Evolutionary conservation across 2,797 vertebrate genomes (phyloP), one percentile per base, ranked within the genome.

Genomic region (Propithecus deckenii): DNA sequence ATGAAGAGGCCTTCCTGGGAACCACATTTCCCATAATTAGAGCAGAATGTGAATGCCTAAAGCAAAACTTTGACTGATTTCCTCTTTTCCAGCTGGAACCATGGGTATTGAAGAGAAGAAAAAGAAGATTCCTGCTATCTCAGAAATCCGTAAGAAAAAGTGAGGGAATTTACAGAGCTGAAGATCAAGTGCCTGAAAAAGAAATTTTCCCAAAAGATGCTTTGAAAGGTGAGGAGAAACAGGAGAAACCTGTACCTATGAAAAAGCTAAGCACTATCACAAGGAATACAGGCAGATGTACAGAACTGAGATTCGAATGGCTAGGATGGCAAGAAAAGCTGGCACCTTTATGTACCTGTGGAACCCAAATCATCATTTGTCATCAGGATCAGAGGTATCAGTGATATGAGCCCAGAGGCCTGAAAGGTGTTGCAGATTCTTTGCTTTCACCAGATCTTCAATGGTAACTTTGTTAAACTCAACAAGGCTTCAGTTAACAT

Each of bases 401-500:
- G 99, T 0, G 99, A 99, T 0, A 99, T 99, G 93, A 99, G 99
- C 97, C 99, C 99, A 0, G 99, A 99, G 98, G 99, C 99, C 94
- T 99, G 99, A 72, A 99, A 99, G 94, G 99, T 99, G 91, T 97
- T 99, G 97, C 99, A 99, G 98, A 99, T 99, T 18, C 99, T 99
- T 86, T 99, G 99, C 95, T 99, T 99, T 84, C 99, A 99, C 69
- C 99, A 99, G 99, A 99, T 99, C 98, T 99, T 99, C 97, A 99
- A 99, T 0, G 99, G 99, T 52, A 99, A 99, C 0, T 99, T 99
- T 76, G 99, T 99, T 79, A 99, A 99, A 94, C 98, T 99, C 97
- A 99, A 99, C 99, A 99, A 99, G 98, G 99, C 99, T 96, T 99
- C 99, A 5, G 99, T 99, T 98, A 99, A 99, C 98, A 25, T 28